phyloP scores from a whole-genome alignment of 2,888 invertebrate genomes.

The Steinernema scapterisci region DNA sequence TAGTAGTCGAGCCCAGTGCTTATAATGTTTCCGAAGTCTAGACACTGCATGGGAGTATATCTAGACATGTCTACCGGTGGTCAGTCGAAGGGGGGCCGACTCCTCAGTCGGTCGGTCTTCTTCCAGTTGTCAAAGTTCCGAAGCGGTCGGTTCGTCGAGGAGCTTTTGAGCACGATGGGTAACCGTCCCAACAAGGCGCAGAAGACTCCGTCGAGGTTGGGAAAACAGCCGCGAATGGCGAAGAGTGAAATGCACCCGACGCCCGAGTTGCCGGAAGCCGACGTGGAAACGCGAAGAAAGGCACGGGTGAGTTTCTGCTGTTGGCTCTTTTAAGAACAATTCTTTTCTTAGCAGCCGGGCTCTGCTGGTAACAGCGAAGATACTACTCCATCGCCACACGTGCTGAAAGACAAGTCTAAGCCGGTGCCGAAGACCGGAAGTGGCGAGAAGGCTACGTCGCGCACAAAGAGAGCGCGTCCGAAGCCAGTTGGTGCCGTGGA shows the following conservation, averaged over 20 bases:
- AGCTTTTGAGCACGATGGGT: background rate
- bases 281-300: background rate
- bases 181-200: constrained; percentile 8
- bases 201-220: background rate
- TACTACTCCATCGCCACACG: background rate
- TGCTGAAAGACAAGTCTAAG: background rate
- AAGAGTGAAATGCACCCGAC: background rate
- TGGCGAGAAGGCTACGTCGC: background rate
- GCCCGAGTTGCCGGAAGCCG: background rate
- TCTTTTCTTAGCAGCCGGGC: background rate
- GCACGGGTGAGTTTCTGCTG: background rate
- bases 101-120: too few species aligned
- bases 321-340: background rate
- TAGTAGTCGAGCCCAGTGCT: too few species aligned
- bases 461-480: background rate
- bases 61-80: too few species aligned
- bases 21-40: too few species aligned
- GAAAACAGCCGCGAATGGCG: background rate
- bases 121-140: too few species aligned
- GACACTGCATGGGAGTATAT: too few species aligned
- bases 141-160: too few species aligned
- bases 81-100: too few species aligned
- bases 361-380: background rate
- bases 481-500: background rate
- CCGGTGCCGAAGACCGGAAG: background rate